A percentile compares a stretch with the other conserved stretches of the same genome.
These are phyloP conservation scores for Lampris incognitus DNA, from an alignment of 2,113 vertebrate genomes.

Conservation along the genomic window DNA sequence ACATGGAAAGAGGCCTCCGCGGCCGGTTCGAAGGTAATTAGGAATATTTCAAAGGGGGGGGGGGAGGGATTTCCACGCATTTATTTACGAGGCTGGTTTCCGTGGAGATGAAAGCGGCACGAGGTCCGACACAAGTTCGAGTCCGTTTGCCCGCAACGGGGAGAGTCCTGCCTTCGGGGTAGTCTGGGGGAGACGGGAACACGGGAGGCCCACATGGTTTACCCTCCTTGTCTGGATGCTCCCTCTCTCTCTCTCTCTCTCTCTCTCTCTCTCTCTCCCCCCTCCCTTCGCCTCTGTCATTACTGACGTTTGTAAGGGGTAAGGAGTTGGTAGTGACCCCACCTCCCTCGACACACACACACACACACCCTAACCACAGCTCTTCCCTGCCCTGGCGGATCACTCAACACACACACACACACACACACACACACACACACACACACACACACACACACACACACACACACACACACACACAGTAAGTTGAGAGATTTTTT, in stretches of 20 bases:
- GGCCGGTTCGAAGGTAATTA: slow-evolving; percentile 1
- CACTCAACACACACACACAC: slow-evolving; percentile 38
- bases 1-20: slow-evolving; percentile 41
- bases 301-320: slow-evolving; percentile 58
- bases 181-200: too few species aligned
- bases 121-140: too few species aligned
- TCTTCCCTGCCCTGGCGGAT: slow-evolving; percentile 40
- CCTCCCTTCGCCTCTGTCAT: slow-evolving; percentile 28
- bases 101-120: too few species aligned
- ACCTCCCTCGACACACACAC: slow-evolving; percentile 64
- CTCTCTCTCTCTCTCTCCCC: slow-evolving; percentile 11
- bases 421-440: slow-evolving; percentile 23
- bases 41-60: too few species aligned
- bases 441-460: slow-evolving; percentile 26
- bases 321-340: slow-evolving; percentile 48
- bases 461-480: slow-evolving; percentile 53
- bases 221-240: too few species aligned
- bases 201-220: too few species aligned
- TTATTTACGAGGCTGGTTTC: too few species aligned
- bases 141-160: too few species aligned
- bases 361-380: slow-evolving; percentile 57
- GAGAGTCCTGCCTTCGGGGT: too few species aligned
- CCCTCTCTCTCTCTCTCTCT: slow-evolving; percentile 6
- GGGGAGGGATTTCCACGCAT: too few species aligned
- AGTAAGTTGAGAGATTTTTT: slow-evolving; percentile 70